A percentile compares a stretch with the other conserved stretches of the same genome.
phyloP scores from a whole-genome alignment of 2,888 invertebrate genomes.

The Teleiodes luculella region DNA sequence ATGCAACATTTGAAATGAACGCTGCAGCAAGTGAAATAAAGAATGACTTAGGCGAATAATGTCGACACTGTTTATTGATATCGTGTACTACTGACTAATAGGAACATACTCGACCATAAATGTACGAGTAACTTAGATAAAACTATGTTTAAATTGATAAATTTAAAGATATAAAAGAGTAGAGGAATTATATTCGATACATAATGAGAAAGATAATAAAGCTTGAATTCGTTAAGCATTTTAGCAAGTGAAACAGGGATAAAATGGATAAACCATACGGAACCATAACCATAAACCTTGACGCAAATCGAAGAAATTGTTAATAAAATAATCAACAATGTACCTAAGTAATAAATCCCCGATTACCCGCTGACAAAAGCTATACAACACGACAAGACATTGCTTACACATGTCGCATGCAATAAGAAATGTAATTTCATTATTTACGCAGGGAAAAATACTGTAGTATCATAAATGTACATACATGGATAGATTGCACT shows the following conservation, averaged over 20 bases:
- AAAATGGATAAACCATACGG: conserved; percentile 26
- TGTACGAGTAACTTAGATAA: neutral
- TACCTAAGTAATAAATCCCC: conserved; percentile 63
- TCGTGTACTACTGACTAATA: conserved; percentile 14
- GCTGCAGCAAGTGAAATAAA: conserved; percentile 25
- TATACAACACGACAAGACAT: conserved; percentile 60
- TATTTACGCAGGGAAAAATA: neutral
- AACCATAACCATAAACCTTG: conserved; percentile 41
- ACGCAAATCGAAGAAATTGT: conserved; percentile 46
- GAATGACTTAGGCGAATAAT: conserved; percentile 29
- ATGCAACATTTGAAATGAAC: conserved; percentile 15
- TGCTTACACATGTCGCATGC: conserved; percentile 59
- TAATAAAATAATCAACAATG: conserved; percentile 70
- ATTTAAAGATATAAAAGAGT: neutral
- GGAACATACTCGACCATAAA: too few species aligned
- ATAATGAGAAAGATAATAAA: conserved; percentile 1
- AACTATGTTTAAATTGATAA: too few species aligned
- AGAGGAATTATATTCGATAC: neutral
- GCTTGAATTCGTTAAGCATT: conserved; percentile 41
- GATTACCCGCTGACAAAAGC: conserved; percentile 71
- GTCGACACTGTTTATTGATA: conserved; percentile 25
- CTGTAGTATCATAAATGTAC: conserved; percentile 20
- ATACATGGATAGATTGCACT: neutral
- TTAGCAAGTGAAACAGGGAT: conserved; percentile 32
- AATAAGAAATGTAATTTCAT: conserved; percentile 54